Evolutionary conservation across 2,113 vertebrate genomes (phyloP).

Genomic region (Tricholaema leucomelas): DNA sequence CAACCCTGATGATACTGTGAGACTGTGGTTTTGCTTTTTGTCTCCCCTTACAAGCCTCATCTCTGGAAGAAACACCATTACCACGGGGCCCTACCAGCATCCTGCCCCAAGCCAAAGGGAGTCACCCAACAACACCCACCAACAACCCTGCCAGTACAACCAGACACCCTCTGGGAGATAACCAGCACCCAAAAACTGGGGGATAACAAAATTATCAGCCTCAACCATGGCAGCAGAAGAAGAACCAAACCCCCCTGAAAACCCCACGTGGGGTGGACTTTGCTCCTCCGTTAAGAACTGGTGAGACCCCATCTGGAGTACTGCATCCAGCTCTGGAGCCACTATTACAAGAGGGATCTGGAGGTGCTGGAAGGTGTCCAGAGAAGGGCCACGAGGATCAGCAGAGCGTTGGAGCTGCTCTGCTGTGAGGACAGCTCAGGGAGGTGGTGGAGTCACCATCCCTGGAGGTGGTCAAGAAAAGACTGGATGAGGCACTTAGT

Average conservation of each 20-base stretch:
- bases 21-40: not conserved
- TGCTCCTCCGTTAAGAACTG: not conserved
- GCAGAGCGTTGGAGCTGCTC: too few species aligned
- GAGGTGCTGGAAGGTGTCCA: too few species aligned
- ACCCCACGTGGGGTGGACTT: fast-evolving
- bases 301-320: too few species aligned
- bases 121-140: not conserved
- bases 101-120: not conserved
- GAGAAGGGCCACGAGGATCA: too few species aligned
- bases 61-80: not conserved
- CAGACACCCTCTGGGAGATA: not conserved
- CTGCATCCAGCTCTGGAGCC: too few species aligned
- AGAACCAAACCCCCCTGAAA: not conserved
- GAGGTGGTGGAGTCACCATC: too few species aligned
- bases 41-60: fast-evolving
- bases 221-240: not conserved
- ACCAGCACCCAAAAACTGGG: not conserved
- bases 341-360: too few species aligned
- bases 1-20: too few species aligned
- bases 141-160: not conserved
- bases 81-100: not conserved
- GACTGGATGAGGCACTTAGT: too few species aligned
- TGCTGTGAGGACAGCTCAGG: too few species aligned
- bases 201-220: not conserved
- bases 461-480: too few species aligned